Percentiles rank a stretch among this genome's conserved stretches.
These are phyloP conservation scores for Merluccius polli DNA, from an alignment of 2,797 vertebrate genomes.

Conservation along the genomic window DNA sequence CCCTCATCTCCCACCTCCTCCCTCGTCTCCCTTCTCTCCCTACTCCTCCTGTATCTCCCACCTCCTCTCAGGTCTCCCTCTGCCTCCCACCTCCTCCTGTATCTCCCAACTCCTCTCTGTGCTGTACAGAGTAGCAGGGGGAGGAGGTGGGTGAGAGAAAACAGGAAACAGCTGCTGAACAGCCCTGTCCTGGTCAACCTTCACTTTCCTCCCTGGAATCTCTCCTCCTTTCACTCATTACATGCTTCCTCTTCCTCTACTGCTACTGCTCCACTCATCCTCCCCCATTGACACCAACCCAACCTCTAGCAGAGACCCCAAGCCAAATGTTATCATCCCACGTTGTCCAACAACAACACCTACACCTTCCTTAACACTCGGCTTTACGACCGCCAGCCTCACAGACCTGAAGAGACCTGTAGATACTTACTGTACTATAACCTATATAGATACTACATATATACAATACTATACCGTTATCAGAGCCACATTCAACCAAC, in stretches of 20 bases:
- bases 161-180: conserved; percentile 6
- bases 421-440: not conserved
- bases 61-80: not conserved
- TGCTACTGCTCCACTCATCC: not conserved
- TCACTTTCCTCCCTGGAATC: not conserved
- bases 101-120: not conserved
- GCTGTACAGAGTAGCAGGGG: conserved; percentile 1
- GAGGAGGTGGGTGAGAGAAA: conserved; percentile 18
- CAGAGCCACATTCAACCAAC: not conserved
- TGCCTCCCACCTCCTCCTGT: not conserved
- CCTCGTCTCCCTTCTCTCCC: not conserved
- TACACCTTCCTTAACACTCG: not conserved
- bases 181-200: not conserved
- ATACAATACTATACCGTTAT: not conserved
- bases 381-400: not conserved
- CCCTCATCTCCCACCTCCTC: not conserved
- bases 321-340: not conserved
- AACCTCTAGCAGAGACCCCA: not conserved
- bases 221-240: conserved; percentile 2
- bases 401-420: not conserved
- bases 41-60: not conserved
- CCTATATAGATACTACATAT: not conserved
- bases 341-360: not conserved
- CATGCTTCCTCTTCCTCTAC: not conserved
- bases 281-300: not conserved